phyloP scores from a whole-genome alignment of 1,140 invertebrate species.

The silkworm (Bombyx mori) region DNA sequence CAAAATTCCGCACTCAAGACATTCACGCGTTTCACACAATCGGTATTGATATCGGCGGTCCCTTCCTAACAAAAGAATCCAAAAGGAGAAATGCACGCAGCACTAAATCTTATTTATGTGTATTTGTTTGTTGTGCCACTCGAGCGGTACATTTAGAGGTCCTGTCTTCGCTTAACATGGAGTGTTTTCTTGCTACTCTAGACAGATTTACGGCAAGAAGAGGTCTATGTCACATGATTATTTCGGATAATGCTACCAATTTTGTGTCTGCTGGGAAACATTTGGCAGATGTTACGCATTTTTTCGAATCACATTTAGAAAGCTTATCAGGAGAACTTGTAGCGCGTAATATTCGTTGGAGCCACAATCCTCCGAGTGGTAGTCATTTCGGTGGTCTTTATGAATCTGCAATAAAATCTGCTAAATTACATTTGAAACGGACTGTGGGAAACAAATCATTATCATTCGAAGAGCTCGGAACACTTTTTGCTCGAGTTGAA shows the following conservation, averaged over 20 bases:
- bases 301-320: no score
- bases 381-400: slow-evolving; percentile 25
- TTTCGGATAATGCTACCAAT: slow-evolving; percentile 43
- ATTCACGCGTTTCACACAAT: slow-evolving; percentile 6
- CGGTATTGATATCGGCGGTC: slow-evolving; percentile 11
- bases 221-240: slow-evolving; percentile 17
- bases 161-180: slow-evolving; percentile 29
- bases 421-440: slow-evolving; percentile 24
- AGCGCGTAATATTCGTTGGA: no score
- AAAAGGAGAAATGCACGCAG: slow-evolving; percentile 6
- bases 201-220: slow-evolving; percentile 40
- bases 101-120: slow-evolving; percentile 9
- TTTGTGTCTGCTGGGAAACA: slow-evolving; percentile 29
- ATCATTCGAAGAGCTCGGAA: no score
- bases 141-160: slow-evolving; percentile 42
- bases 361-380: slow-evolving; percentile 30
- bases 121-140: slow-evolving; percentile 14
- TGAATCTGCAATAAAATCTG: no score
- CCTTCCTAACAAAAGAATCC: slow-evolving; percentile 8
- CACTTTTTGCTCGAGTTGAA: no score
- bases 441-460: no score
- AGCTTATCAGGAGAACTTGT: no score
- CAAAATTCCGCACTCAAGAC: slow-evolving; percentile 1
- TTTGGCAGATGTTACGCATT: no score
- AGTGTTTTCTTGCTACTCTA: slow-evolving; percentile 45